Base-by-base conservation (phyloP, 2,888 invertebrate species). In the Hemistola chrysoprasaria region DNA sequence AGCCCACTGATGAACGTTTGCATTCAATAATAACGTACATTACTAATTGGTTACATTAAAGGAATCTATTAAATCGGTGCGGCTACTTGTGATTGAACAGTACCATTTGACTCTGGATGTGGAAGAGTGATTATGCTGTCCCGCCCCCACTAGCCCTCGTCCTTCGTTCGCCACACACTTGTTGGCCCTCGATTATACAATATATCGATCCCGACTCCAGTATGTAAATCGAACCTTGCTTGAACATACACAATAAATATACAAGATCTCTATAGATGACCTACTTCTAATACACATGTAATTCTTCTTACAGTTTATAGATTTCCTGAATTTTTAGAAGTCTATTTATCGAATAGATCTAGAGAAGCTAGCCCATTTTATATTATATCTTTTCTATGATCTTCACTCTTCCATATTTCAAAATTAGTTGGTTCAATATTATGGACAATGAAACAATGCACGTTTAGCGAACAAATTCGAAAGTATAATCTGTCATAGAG, bases 361-460 rank as follows among this genome's bases (percentile, higher is more conserved):
- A 82, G 72, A 71, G 53, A 62, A 66, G 48, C 50, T 81, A 78
- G 73, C 57, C 63, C 65, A 16, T 16, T 67, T 63, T 60, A 55
- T 73, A 40, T n/a, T n/a, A n/a, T 50, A 65, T 80, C 78, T 64
- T 71, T 69, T 74, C 62, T 76, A 59, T 59, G 68, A 75, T 75
- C 78, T 87, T 87, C 87, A 88, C 88, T 88, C 88, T 88, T 88
- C 88, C 88, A 88, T 88, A 65, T 87, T 86, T 85, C 69, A 78
- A 79, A 66, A 67, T 65, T 75, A 76, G 73, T 56, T 59, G 53
- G 52, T 49, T 60, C 8, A 55, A 62, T 56, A 47, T 47, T n/a
- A 3, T 58, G 41, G 65, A 59, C 68, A 75, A 66, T 56, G 66
- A 53, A 67, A 58, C 62, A 69, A 64, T 86, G 87, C 87, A 88